A percentile compares a stretch with the other conserved stretches of the same genome.
These are phyloP conservation scores for Latheticus oryzae DNA, from an alignment of 2,888 invertebrate species.

Conservation along the genomic window DNA sequence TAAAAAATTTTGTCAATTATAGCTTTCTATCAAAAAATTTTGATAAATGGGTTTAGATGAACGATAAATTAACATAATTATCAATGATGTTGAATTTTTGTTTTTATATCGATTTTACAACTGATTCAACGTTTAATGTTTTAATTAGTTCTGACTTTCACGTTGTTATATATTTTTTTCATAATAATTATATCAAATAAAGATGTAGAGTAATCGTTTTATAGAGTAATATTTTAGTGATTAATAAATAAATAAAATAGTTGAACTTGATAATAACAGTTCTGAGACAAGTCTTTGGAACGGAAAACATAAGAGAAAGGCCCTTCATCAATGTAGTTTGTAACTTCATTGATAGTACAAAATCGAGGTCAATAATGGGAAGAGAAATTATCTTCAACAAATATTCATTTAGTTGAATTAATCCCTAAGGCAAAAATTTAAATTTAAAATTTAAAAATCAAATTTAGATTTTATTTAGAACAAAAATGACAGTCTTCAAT, in stretches of 20 bases:
- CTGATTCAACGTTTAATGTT: too few relatives aligned
- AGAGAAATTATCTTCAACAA: slow-evolving; percentile 41
- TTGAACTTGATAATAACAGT: slow-evolving; percentile 8
- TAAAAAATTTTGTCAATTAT: too few relatives aligned
- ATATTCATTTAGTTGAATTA: slow-evolving; percentile 28
- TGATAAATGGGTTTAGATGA: too few relatives aligned
- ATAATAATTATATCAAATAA: too few relatives aligned
- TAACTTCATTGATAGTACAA: slow-evolving; percentile 27
- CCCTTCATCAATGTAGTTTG: slow-evolving; percentile 28
- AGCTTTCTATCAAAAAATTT: too few relatives aligned
- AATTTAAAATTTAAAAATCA: too few relatives aligned
- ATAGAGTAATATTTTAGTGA: slow-evolving; percentile 7
- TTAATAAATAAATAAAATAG: slow-evolving; percentile 15
- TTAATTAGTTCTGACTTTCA: slow-evolving; percentile 18
- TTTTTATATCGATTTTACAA: too few relatives aligned
- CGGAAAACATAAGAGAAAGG: slow-evolving; percentile 35
- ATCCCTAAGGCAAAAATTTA: slow-evolving; percentile 6
- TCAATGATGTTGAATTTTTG: too few relatives aligned
- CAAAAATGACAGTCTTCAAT: too few relatives aligned
- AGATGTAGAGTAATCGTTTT: too few relatives aligned
- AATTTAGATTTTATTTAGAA: too few relatives aligned
- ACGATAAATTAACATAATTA: too few relatives aligned
- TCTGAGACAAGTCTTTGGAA: slow-evolving; percentile 23
- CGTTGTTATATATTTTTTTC: slow-evolving; percentile 5
- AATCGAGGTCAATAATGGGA: slow-evolving; percentile 44